Conservation (phyloP, 1,140 invertebrate genomes). For the Trachymyrmex septentrionalis region DNA sequence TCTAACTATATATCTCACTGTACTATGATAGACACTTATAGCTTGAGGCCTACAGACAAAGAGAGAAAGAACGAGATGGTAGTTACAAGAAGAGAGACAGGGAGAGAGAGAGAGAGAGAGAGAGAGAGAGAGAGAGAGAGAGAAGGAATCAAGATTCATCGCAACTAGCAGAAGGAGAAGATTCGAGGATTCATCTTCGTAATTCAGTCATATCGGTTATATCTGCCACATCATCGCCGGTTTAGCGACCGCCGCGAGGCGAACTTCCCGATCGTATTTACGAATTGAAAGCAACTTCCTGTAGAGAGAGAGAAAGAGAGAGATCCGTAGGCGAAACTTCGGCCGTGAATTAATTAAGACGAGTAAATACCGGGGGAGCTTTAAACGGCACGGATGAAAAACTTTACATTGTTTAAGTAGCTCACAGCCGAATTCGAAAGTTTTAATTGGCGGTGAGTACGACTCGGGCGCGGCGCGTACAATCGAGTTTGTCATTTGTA, state of each 20-base stretch:
- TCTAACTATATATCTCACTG: constrained; percentile 35
- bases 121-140: not conserved
- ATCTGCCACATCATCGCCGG: constrained; percentile 46
- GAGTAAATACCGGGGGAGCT: constrained; percentile 61
- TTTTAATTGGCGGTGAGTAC: constrained; percentile 64
- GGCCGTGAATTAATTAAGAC: constrained; percentile 62
- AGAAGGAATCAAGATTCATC: not conserved
- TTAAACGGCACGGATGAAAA: constrained; percentile 58
- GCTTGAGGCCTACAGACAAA: constrained; percentile 35
- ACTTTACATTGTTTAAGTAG: constrained; percentile 65
- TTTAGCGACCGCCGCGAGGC: constrained; percentile 52
- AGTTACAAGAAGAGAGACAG: not conserved
- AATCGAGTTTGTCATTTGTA: constrained; percentile 62
- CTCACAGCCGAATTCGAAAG: constrained; percentile 50
- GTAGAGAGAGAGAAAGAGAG: not conserved
- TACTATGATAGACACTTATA: constrained; percentile 27
- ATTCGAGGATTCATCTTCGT: constrained; percentile 41
- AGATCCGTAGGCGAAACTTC: constrained; percentile 38
- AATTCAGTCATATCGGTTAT: constrained; percentile 58
- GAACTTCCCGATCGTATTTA: constrained; percentile 62
- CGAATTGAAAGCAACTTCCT: constrained; percentile 60
- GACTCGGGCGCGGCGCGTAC: constrained; percentile 42
- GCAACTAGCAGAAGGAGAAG: not conserved
- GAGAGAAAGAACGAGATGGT: not conserved
- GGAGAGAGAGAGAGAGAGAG: too few relatives aligned